These are phyloP conservation scores for Arrhamphus sclerolepis DNA, from an alignment of 2,797 vertebrate species.

Conservation along the genomic window DNA sequence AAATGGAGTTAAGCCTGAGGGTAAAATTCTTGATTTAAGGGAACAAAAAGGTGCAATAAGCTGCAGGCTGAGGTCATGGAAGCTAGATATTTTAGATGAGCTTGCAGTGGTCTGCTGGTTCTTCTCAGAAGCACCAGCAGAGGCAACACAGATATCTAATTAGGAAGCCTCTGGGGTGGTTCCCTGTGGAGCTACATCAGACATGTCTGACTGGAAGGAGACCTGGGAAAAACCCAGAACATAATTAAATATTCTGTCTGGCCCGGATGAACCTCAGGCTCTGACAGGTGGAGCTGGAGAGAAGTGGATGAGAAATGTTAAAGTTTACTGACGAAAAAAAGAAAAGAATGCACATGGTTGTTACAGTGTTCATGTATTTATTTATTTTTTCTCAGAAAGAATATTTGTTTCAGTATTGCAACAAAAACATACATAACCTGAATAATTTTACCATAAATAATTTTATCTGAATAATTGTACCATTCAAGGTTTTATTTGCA, in stretches of 20 bases:
- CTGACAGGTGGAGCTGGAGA: slow-evolving; percentile 7
- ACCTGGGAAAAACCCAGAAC: slow-evolving; percentile 27
- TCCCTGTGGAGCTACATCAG: slow-evolving; percentile 29
- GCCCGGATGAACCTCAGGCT: slow-evolving; percentile 15
- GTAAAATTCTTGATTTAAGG: slow-evolving; percentile 49
- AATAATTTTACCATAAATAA: background rate
- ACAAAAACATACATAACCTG: slow-evolving; percentile 5
- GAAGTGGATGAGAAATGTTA: background rate
- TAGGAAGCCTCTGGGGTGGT: slow-evolving; percentile 28
- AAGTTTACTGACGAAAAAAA: background rate
- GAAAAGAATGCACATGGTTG: background rate
- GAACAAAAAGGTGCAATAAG: slow-evolving; percentile 47
- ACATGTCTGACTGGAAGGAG: slow-evolving; percentile 23
- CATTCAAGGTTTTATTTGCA: too few relatives aligned
- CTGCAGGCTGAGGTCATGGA: slow-evolving; percentile 23
- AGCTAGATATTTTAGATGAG: slow-evolving; percentile 26
- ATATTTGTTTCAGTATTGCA: background rate
- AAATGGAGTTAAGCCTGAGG: slow-evolving; percentile 39
- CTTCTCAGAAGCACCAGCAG: slow-evolving; percentile 20
- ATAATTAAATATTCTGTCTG: slow-evolving; percentile 19
- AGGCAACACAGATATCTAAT: slow-evolving; percentile 51
- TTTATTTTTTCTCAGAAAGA: background rate
- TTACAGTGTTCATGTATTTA: background rate
- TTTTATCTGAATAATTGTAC: too few relatives aligned
- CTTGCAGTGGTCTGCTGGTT: slow-evolving; percentile 20